phyloP scores from a whole-genome alignment of 2,888 invertebrate genomes.

The Lasioglossum calceatum region DNA sequence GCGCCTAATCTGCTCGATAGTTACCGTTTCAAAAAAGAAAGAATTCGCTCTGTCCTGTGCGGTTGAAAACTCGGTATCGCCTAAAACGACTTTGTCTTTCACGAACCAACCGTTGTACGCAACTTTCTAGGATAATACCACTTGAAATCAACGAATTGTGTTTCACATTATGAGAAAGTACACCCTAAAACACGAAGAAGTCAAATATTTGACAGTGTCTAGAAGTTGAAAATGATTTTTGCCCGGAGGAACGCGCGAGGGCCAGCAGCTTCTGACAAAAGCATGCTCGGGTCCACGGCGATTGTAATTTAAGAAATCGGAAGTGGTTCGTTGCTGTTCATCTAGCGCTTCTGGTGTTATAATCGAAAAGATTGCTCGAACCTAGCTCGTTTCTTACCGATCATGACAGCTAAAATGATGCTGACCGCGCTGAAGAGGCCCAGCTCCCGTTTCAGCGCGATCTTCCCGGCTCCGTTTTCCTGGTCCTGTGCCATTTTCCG shows the following conservation, averaged over 20 bases:
- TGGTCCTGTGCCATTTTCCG: conserved; percentile 55
- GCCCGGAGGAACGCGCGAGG: background rate
- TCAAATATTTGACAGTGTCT: background rate
- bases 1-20: background rate
- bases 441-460: conserved; percentile 90
- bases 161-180: background rate
- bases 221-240: background rate
- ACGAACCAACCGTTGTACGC: background rate
- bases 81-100: background rate
- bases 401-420: conserved; percentile 95
- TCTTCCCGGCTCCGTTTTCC: conserved; percentile 70
- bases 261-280: background rate
- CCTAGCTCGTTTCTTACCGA: conserved; percentile 85
- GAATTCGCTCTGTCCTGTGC: background rate
- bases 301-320: background rate
- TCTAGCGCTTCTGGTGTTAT: background rate
- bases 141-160: background rate
- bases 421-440: conserved; percentile 93
- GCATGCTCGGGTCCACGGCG: background rate
- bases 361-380: background rate
- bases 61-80: background rate
- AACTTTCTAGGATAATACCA: no score
- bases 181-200: no score
- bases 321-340: background rate
- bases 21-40: background rate